Evolutionary conservation across 2,888 invertebrate species (phyloP).

Genomic region (Anthophora plumipes): DNA sequence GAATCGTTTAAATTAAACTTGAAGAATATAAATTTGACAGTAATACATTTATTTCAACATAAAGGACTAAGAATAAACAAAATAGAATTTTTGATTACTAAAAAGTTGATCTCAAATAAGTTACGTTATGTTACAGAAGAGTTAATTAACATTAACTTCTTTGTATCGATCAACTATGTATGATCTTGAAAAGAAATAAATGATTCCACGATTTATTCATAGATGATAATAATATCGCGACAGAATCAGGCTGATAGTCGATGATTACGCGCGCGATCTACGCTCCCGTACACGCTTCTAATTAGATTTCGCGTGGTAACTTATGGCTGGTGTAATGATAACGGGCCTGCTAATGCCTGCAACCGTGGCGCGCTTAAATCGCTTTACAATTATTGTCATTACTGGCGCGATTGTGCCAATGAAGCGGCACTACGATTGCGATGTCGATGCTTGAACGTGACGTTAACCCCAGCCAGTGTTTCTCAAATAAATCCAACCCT

Average conservation of each 20-base stretch:
- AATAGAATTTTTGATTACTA: too few species aligned
- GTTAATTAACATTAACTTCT: too few species aligned
- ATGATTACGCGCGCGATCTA: conserved; percentile 54
- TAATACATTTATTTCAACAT: too few species aligned
- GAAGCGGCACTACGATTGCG: conserved; percentile 43
- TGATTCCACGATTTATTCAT: background rate
- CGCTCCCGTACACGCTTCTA: conserved; percentile 46
- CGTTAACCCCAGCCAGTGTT: conserved; percentile 29
- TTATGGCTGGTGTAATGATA: conserved; percentile 66
- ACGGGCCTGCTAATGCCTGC: conserved; percentile 60
- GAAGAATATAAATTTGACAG: too few species aligned
- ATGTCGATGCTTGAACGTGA: conserved; percentile 48
- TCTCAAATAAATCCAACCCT: conserved; percentile 30
- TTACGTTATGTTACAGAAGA: too few species aligned
- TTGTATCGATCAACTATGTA: too few species aligned
- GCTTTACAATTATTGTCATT: conserved; percentile 66
- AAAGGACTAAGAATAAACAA: too few species aligned
- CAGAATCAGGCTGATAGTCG: conserved; percentile 32
- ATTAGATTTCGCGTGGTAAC: conserved; percentile 66
- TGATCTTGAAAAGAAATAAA: background rate
- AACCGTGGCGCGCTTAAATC: conserved; percentile 60
- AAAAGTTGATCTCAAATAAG: too few species aligned
- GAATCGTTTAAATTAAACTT: too few species aligned
- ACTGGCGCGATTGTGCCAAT: conserved; percentile 44
- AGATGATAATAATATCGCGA: conserved; percentile 43